Conservation (phyloP, 2,113 vertebrate genomes). For the Centropristis striata region DNA sequence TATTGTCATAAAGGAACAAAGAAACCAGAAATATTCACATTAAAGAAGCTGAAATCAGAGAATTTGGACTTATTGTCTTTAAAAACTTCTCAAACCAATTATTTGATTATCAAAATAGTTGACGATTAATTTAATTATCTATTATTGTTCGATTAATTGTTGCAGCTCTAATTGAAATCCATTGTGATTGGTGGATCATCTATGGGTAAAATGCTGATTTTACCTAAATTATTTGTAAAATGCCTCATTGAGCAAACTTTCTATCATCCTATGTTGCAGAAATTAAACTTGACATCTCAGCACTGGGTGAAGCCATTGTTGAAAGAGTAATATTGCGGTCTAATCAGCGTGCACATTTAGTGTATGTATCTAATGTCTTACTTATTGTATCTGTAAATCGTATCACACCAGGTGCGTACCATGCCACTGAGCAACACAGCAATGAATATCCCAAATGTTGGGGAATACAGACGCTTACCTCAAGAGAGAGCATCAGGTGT, state of each 20-base stretch:
- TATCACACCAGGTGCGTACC: not conserved
- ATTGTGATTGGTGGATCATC: not conserved
- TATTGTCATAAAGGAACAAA: too few species aligned
- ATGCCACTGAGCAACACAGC: constrained; percentile 1
- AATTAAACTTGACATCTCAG: not conserved
- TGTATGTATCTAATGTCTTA: not conserved
- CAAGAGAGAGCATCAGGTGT: constrained; percentile 27
- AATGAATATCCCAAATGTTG: not conserved
- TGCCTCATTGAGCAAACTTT: not conserved
- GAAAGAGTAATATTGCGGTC: not conserved
- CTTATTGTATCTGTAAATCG: not conserved
- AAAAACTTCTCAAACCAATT: too few species aligned
- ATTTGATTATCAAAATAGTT: too few species aligned
- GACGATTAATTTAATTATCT: too few species aligned
- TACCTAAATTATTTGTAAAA: not conserved
- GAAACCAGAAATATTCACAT: too few species aligned
- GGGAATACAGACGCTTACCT: not conserved
- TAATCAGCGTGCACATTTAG: not conserved
- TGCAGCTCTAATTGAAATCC: not conserved
- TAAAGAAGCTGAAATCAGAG: too few species aligned
- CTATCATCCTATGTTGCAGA: not conserved
- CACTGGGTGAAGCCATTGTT: not conserved
- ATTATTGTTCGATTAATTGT: too few species aligned
- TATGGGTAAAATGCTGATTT: not conserved
- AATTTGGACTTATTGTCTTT: too few species aligned